Evolutionary conservation across 2,113 vertebrate genomes (phyloP).

Genomic region (Apodemus sylvaticus): DNA sequence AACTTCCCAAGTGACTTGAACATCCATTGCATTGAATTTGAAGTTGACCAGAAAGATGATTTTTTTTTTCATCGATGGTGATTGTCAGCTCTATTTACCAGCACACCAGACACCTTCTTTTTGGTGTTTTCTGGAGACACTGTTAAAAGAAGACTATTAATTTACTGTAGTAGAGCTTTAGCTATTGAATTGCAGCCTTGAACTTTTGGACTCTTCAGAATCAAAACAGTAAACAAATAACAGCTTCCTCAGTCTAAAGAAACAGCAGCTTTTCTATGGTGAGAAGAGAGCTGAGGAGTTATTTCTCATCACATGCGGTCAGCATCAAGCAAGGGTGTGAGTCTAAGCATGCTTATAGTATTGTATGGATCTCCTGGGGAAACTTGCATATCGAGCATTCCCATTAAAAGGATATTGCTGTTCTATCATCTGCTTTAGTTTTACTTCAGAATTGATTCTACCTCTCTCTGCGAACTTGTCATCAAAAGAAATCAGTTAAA

Average conservation of each 20-base stretch:
- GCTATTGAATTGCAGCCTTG: slow-evolving; percentile 79
- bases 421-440: background rate
- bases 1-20: slow-evolving; percentile 72
- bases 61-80: slow-evolving; percentile 80
- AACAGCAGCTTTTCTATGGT: background rate
- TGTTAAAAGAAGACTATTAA: slow-evolving; percentile 80
- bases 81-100: slow-evolving; percentile 80
- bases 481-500: background rate
- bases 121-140: slow-evolving; percentile 62
- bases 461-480: background rate
- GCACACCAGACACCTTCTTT: slow-evolving; percentile 46
- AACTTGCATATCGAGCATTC: background rate
- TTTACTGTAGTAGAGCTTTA: slow-evolving; percentile 76
- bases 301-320: background rate
- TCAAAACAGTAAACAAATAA: slow-evolving; percentile 62
- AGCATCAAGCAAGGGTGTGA: background rate
- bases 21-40: slow-evolving; percentile 74
- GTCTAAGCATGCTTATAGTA: background rate
- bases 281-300: background rate
- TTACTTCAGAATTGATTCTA: background rate
- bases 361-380: background rate
- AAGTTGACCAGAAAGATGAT: slow-evolving; percentile 79
- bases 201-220: slow-evolving; percentile 76
- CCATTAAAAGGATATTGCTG: background rate
- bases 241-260: background rate